Base-by-base conservation (phyloP, 1,140 invertebrate species). In the Holotrichia oblita region DNA sequence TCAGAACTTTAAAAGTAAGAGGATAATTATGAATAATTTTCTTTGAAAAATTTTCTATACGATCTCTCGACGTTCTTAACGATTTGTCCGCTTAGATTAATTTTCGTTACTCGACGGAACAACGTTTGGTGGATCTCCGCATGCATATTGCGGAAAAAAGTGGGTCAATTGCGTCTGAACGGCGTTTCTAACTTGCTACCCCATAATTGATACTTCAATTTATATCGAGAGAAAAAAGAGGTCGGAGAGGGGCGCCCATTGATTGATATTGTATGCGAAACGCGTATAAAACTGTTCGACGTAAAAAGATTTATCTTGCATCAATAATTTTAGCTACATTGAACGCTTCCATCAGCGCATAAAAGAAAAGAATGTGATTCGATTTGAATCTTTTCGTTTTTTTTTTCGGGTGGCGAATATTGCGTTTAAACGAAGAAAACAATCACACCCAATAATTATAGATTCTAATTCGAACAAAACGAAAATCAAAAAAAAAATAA, bases 291-390 rank as follows among this genome's bases (percentile, higher is more conserved):
- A 17, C n/a, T 17, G 17, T 14, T 17, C 48, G 14, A 34, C n/a
- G 48, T 17, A 55, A 44, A 44, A 55, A 55, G 48, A 55, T 55
- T 55, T 55, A 55, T 17, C 48, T 55, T 17, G 48, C 14, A 55
- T 55, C 48, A 55, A 55, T 55, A 55, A 55, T 55, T 55, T 55
- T 55, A 55, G 48, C 9, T 55, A 55, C 48, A 55, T 55, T 55
- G 14, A 55, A 55, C 48, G n/a, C n/a, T 55, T 55, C 48, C 14
- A 55, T 55, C 27, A 4, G 27, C 27, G 27, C n/a, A 55, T 6
- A 14, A 17, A 55, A 55, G 17, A 55, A n/a, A 55, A 55, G 17
- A 17, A 44, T 20, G 3, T 14, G 10, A 48, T n/a, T n/a, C n/a
- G n/a, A n/a, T n/a, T n/a, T n/a, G n/a, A n/a, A 4, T 34, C 4